Conservation (phyloP, 1,140 invertebrate genomes). For the Euura saliciscinereae region DNA sequence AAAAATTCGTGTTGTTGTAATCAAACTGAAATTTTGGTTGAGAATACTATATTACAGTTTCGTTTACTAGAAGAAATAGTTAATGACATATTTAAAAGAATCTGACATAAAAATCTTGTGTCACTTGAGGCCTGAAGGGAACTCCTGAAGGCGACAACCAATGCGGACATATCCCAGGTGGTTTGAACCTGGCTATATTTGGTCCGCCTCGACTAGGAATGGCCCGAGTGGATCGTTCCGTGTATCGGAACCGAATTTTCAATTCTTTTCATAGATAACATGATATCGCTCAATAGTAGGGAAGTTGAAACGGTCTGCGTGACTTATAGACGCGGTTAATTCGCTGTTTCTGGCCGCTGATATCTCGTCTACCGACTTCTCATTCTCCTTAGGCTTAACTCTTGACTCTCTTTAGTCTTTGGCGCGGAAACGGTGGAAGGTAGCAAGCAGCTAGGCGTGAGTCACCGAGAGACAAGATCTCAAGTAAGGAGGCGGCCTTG, state of each 20-base stretch:
- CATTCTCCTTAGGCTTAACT: background rate
- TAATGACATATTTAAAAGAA: no score
- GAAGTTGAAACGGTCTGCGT: no score
- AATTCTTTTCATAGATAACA: background rate
- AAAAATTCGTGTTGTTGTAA: no score
- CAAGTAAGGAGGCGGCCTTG: slow-evolving; percentile 52
- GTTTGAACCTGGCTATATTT: background rate
- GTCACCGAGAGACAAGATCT: slow-evolving; percentile 52
- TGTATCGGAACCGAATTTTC: background rate
- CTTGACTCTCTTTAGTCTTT: slow-evolving; percentile 19
- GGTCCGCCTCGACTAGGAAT: background rate
- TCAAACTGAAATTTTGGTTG: no score
- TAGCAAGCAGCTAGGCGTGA: slow-evolving; percentile 43
- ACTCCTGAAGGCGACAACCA: background rate
- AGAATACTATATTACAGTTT: no score
- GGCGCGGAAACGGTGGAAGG: slow-evolving; percentile 36
- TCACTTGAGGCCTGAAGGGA: background rate
- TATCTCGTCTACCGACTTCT: background rate
- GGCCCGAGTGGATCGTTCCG: background rate
- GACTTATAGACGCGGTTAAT: no score
- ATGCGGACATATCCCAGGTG: slow-evolving; percentile 1
- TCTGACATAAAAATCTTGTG: background rate
- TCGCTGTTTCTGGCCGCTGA: no score
- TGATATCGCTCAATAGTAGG: no score
- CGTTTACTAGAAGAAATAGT: no score